A percentile compares a stretch with the other conserved stretches of the same genome.
These are phyloP conservation scores for Fregata magnificens DNA, from an alignment of 2,113 vertebrate genomes.

Conservation along the genomic window DNA sequence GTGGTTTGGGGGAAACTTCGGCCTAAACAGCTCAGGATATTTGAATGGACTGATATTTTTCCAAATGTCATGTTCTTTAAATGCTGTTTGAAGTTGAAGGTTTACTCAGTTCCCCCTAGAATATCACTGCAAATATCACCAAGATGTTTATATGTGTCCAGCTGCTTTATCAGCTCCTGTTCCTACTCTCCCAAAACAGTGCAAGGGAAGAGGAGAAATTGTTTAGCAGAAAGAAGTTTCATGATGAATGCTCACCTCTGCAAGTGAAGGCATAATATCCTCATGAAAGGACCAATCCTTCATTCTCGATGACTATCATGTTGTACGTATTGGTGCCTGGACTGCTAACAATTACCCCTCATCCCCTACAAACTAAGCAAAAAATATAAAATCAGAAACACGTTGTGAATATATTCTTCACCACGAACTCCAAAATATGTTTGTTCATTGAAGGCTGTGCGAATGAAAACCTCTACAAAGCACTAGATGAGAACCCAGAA, in stretches of 20 bases:
- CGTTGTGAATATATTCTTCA: neutral
- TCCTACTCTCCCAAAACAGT: neutral
- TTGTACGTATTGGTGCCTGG: neutral
- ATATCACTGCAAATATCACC: constrained; percentile 26
- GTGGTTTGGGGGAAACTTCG: neutral
- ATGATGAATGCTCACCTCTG: neutral
- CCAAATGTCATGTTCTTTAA: constrained; percentile 43
- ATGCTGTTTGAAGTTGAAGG: constrained; percentile 16
- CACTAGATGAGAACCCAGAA: neutral
- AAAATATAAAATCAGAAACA: neutral
- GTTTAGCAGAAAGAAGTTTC: neutral
- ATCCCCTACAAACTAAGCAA: neutral
- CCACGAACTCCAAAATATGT: neutral
- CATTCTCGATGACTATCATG: neutral
- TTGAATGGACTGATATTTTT: constrained; percentile 29
- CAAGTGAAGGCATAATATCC: neutral
- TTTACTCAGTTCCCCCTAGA: constrained; percentile 25
- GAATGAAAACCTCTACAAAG: neutral
- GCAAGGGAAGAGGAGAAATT: neutral
- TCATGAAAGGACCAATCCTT: neutral
- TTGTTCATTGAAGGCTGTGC: neutral
- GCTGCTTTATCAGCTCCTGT: neutral
- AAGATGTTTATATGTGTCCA: constrained; percentile 25
- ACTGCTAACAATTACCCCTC: neutral
- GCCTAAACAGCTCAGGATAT: neutral